These are phyloP conservation scores for Ornithoptera alexandrae DNA, from an alignment of 2,888 invertebrate genomes.

Conservation along the genomic window DNA sequence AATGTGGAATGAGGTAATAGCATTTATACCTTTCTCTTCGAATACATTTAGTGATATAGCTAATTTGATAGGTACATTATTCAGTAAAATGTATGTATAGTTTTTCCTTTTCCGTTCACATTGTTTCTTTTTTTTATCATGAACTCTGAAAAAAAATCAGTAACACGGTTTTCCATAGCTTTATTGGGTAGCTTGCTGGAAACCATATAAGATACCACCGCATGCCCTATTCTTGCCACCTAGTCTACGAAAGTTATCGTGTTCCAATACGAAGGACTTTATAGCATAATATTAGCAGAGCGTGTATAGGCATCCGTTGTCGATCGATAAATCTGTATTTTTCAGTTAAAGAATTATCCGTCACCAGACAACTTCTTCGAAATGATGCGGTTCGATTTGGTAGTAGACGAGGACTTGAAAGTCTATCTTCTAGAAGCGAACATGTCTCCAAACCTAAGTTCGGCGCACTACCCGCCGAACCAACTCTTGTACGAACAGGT, in stretches of 20 bases:
- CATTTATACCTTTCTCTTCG: too few species aligned
- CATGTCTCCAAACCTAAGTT: conserved; percentile 98
- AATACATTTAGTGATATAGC: too few species aligned
- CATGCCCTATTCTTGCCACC: background rate
- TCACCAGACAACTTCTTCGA: conserved; percentile 91
- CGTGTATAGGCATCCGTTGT: background rate
- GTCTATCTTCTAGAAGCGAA: conserved; percentile 97
- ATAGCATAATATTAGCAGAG: background rate
- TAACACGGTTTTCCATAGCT: too few species aligned
- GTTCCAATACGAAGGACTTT: background rate
- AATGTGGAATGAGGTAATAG: too few species aligned
- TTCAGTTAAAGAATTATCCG: conserved; percentile 69
- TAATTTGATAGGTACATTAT: too few species aligned
- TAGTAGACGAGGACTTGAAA: conserved; percentile 91
- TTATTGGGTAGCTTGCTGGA: too few species aligned
- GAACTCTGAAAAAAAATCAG: too few species aligned
- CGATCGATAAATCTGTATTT: conserved; percentile 29
- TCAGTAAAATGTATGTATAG: too few species aligned
- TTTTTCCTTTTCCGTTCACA: too few species aligned
- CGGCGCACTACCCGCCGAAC: conserved; percentile 95
- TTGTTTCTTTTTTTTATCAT: too few species aligned
- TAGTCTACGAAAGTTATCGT: background rate
- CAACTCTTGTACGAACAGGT: conserved; percentile 94
- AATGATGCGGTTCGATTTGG: conserved; percentile 95
- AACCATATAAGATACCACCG: background rate